Base-by-base conservation (phyloP, 1,140 invertebrate genomes). In the Dinoponera quadriceps region DNA sequence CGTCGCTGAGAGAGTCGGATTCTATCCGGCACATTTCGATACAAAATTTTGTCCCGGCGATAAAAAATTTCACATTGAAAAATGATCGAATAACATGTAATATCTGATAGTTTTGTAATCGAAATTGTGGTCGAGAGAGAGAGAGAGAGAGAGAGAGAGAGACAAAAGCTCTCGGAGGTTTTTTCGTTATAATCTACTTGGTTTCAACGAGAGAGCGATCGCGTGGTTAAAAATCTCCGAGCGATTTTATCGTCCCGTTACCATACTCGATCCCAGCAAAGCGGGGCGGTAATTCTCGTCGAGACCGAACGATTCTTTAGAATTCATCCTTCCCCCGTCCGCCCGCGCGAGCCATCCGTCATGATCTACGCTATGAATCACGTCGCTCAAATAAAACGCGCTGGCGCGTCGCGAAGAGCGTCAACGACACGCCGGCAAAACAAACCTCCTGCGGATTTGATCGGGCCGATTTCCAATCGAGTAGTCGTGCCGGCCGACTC, bases 401-500 rank as follows among this genome's bases (percentile, higher is more conserved):
- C 75, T 57, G 69, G 38, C 38, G 29, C 65, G 44, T n/a, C 38
- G 25, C 62, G 29, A 57, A 57, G 51, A 80, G 54, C 51, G 75
- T 80, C 75, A 69, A 38, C 33, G 75, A 69, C 63, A 78, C 63
- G 27, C 25, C 57, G 38, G 29, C 33, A 78, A 77, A 78, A 78
- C 75, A 78, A 78, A 69, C 29, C 73, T 29, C 20, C 38, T 44
- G 7, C 16, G 33, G 20, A 44, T n/a, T 51, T 38, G 75, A 69
- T 80, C 65, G 51, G 51, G 5, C 14, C 38, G 75, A 80, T 80
- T 80, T 80, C 65, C 75, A 80, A 80, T 80, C 75, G 75, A 71
- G 75, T 80, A 57, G 75, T 55, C 51, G 54, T 55, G 63, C 63
- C 75, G 68, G 22, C 62, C 75, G 29, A 78, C 49, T 51, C 51